These are phyloP conservation scores for Platycercus adscitus DNA, from an alignment of 2,113 vertebrate genomes.

Conservation along the genomic window DNA sequence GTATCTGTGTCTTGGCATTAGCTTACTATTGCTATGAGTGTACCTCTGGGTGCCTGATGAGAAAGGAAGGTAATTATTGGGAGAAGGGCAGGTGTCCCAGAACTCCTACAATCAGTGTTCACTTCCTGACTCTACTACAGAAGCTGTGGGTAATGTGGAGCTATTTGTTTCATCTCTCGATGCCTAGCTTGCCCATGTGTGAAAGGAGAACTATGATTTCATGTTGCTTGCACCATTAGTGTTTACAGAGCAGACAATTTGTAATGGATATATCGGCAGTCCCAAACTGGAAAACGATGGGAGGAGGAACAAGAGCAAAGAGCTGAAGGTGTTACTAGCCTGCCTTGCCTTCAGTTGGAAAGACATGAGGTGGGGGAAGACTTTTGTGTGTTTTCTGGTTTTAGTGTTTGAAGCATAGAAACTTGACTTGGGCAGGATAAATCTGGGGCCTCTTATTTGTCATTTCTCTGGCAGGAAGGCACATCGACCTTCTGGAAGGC, in stretches of 20 bases:
- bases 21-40: accelerated
- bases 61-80: background rate
- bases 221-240: background rate
- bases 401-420: background rate
- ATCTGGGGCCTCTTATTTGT: background rate
- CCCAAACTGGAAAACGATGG: background rate
- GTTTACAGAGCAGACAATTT: background rate
- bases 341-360: background rate
- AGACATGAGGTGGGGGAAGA: background rate
- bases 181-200: background rate
- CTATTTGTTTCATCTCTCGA: background rate
- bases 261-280: too few relatives aligned
- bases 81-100: background rate
- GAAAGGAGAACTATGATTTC: background rate
- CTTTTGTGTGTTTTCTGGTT: background rate
- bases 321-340: background rate
- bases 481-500: background rate
- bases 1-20: background rate
- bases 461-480: background rate
- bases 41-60: background rate
- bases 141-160: background rate
- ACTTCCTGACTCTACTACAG: background rate
- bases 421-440: background rate
- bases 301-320: background rate
- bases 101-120: background rate